Base-by-base conservation (phyloP, 2,113 vertebrate species). In the Trachemys scripta region DNA sequence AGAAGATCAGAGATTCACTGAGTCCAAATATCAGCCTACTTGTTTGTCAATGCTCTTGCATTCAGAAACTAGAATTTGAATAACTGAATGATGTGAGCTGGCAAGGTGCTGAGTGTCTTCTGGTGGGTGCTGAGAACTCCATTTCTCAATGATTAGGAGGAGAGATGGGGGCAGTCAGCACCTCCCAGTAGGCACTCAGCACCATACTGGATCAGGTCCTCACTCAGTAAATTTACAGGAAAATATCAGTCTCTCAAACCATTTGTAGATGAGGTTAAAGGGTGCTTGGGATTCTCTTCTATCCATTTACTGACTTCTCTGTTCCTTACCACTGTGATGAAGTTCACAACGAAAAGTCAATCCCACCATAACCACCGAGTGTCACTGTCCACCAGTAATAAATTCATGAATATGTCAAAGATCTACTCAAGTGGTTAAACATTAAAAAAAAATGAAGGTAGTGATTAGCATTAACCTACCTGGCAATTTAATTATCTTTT, bases 381-480 rank as follows among this genome's bases (percentile, higher is more conserved):
- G 45, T 81, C 95, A 94, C 69, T 65, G 92, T 88, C 92, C 90
- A 96, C 79, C 11, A 8, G 82, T 95, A 93, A 75, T 75, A 96
- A 96, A 94, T 92, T 97, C 97, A 97, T 79, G 13, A 94, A 89
- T 3, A 53, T 75, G 96, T 92, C 95, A 87, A 85, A 97, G 96
- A 88, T 94, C 87, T 92, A 91, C 19, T 72, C 51, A 91, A 96
- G 86, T 87, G 87, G 88, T 95, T 78, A 17, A 72, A 82, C 84
- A 90, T 78, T 57, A 88, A 95, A 95, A 96, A 94, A 72, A 38
- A 72, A 38, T 38, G 87, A 97, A 94, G 45, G 51, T 35, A 87
- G 38, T 93, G 76, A 95, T 97, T 97, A 94, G 95, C 81, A 96
- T 93, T 88, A 96, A 91, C 82, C 27, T 89, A 7, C 45, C 81